A percentile compares a stretch with the other conserved stretches of the same genome.
Conservation (phyloP, 1,140 invertebrate genomes). For the Colletes gigas region DNA sequence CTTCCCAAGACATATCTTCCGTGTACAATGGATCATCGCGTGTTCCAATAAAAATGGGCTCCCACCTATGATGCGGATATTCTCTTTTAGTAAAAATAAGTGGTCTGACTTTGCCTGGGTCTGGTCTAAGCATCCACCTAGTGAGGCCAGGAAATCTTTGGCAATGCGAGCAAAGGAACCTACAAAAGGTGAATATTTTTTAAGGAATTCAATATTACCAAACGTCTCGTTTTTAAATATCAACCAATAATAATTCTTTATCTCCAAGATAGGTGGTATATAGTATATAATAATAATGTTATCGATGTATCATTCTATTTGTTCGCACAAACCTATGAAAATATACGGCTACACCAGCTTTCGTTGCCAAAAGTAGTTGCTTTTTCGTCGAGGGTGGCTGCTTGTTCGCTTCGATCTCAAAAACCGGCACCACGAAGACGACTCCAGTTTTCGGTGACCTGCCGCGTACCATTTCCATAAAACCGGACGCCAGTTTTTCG, state of each 20-base stretch:
- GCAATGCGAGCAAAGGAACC: constrained; percentile 86
- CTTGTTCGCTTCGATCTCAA: constrained; percentile 86
- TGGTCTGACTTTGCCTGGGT: constrained; percentile 81
- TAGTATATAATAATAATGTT: no score
- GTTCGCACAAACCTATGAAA: constrained; percentile 81
- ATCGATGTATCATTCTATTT: background rate
- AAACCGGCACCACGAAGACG: constrained; percentile 87
- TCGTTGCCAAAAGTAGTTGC: constrained; percentile 76
- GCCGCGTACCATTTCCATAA: constrained; percentile 83
- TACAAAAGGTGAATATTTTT: constrained; percentile 17
- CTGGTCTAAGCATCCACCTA: constrained; percentile 84
- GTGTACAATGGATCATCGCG: constrained; percentile 90
- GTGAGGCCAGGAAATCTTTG: constrained; percentile 89
- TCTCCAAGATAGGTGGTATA: no score
- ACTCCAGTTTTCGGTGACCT: constrained; percentile 78
- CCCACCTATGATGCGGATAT: constrained; percentile 89
- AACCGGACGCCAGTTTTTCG: constrained; percentile 83
- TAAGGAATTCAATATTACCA: no score
- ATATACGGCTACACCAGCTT: constrained; percentile 80
- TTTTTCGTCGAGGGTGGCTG: constrained; percentile 83
- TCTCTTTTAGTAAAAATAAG: constrained; percentile 86
- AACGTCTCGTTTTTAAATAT: background rate
- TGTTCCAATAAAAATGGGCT: constrained; percentile 91
- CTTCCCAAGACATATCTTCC: constrained; percentile 91
- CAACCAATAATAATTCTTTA: no score